Conservation (phyloP, 2,113 vertebrate genomes). For the Boleophthalmus pectinirostris region DNA sequence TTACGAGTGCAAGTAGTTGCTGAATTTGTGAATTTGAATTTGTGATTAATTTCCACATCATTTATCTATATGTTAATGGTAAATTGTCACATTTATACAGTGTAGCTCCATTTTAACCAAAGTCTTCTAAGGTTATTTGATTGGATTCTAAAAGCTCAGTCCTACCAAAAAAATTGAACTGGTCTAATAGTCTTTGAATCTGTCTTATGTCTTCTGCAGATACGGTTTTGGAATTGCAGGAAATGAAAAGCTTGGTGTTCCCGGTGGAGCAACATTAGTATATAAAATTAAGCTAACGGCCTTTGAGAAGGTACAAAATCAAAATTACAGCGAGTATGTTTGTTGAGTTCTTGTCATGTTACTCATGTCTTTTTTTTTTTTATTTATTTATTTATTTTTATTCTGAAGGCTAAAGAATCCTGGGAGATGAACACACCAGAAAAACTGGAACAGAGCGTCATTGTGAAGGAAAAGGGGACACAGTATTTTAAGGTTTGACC, state of each 20-base stretch:
- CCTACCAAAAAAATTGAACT: neutral
- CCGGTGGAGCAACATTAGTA: slow-evolving; percentile 82
- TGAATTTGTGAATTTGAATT: no score
- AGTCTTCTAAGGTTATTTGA: neutral
- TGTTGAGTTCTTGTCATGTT: neutral
- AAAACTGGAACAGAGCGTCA: slow-evolving; percentile 90
- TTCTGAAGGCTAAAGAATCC: slow-evolving; percentile 89
- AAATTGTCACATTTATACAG: no score
- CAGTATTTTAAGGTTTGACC: slow-evolving; percentile 89
- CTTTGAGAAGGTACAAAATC: slow-evolving; percentile 89
- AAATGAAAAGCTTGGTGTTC: slow-evolving; percentile 85
- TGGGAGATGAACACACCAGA: slow-evolving; percentile 95
- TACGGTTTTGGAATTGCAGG: slow-evolving; percentile 89
- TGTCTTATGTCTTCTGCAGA: slow-evolving; percentile 66
- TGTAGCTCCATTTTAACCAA: no score
- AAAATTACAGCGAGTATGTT: neutral
- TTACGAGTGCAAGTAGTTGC: no score
- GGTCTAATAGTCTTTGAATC: neutral
- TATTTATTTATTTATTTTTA: no score
- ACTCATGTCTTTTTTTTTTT: neutral
- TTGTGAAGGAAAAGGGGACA: slow-evolving; percentile 95
- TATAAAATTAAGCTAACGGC: slow-evolving; percentile 89
- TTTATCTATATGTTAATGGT: no score
- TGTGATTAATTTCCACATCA: no score
- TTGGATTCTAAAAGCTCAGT: neutral